Base-by-base conservation (phyloP, 1,140 invertebrate genomes). In the Cotesia vestalis region DNA sequence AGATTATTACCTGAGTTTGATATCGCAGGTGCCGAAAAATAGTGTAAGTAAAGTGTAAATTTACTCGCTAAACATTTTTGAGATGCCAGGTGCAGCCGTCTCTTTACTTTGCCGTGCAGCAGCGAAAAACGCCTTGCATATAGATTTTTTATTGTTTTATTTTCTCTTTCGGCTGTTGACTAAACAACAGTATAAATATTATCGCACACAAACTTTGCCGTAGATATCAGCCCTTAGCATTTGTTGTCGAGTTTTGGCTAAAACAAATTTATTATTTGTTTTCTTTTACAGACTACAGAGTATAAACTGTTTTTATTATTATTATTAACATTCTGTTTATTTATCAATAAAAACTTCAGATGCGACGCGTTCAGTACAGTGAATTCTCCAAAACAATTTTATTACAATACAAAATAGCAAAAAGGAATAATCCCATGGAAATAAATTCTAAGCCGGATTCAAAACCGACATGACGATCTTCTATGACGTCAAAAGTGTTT, bases 41-140 rank as follows among this genome's bases (percentile, higher is more conserved):
- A 46, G 14, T 51, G 62, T 72, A 70, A 60, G 27, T 38, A 46
- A 14, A 35, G 62, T 72, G 70, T 66, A 72, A 72, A 72, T 71
- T 71, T 60, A 53, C 60, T 59, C 53, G 12, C 55, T 72, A 72
- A 72, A 72, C 27, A 72, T 34, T 53, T 40, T 46, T 46, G 4
- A 40, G 20, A 38, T 61, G 40, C 62, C 70, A 66, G 70, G 63
- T 72, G 66, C 51, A 53, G 27, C n/a, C 46, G n/a, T 66, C 14
- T 63, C 34, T 34, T n/a, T 64, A 40, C 20, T 40, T 53, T 11
- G 40, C 59, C 3, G 52, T 52, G 59, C 27, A 27, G 27, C 27
- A 27, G 27, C 27, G 27, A 27, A 27, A 27, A 27, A 27, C 1
- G 27, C 27, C 27, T 27, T 27, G 27, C 27, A 27, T 27, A 52